phyloP scores from a whole-genome alignment of 2,888 invertebrate species.

The Noctua janthina region DNA sequence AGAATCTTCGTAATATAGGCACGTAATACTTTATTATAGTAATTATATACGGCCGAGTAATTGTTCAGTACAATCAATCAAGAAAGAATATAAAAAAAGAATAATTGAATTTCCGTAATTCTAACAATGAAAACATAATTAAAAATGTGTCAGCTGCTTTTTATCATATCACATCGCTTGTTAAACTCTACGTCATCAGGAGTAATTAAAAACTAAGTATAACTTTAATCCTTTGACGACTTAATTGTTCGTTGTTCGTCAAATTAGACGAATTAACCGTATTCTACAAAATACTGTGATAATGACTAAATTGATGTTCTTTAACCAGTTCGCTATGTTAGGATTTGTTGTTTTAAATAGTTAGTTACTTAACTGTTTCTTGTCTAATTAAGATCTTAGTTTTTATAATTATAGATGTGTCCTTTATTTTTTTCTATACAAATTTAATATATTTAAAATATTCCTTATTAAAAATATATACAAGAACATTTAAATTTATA shows the following conservation, averaged over 20 bases:
- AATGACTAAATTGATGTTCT: constrained; percentile 74
- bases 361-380: constrained; percentile 9
- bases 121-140: constrained; percentile 23
- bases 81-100: constrained; percentile 17
- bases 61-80: constrained; percentile 29
- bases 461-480: too few relatives aligned
- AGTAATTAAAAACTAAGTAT: constrained; percentile 50
- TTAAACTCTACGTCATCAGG: constrained; percentile 26
- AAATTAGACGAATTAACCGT: constrained; percentile 68
- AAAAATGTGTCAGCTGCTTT: constrained; percentile 35
- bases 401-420: neutral
- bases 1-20: neutral
- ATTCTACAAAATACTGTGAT: constrained; percentile 66
- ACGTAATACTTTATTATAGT: constrained; percentile 26
- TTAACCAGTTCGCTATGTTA: constrained; percentile 47
- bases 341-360: constrained; percentile 30
- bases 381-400: neutral
- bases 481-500: too few relatives aligned
- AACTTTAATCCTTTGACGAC: constrained; percentile 57
- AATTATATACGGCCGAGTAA: constrained; percentile 38
- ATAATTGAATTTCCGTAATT: constrained; percentile 33
- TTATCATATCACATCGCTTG: constrained; percentile 8
- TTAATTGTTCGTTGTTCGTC: constrained; percentile 48
- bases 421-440: too few relatives aligned
- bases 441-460: too few relatives aligned